These are phyloP conservation scores for Camponotus pennsylvanicus DNA, from an alignment of 1,140 invertebrate genomes.

Conservation along the genomic window DNA sequence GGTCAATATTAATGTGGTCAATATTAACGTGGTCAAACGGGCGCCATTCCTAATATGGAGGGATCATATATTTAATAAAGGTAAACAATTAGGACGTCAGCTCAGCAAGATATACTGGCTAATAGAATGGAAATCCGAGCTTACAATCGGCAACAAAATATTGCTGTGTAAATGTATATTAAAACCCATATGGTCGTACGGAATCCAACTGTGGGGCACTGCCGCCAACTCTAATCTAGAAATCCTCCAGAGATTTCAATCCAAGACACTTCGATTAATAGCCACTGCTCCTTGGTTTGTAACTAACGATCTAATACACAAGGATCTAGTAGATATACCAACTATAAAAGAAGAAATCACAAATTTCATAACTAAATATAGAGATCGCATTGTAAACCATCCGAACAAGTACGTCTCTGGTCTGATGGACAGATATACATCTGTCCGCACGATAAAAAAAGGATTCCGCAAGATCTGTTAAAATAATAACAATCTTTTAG, in stretches of 20 bases:
- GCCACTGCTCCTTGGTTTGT: conserved; percentile 66
- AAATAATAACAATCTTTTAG: too few species aligned
- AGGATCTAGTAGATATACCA: conserved; percentile 9
- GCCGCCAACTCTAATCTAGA: conserved; percentile 63
- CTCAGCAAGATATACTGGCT: conserved; percentile 70
- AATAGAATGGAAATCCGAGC: conserved; percentile 65
- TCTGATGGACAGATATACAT: too few species aligned
- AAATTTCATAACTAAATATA: not conserved
- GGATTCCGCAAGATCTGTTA: too few species aligned
- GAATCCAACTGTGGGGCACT: conserved; percentile 72
- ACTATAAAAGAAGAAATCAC: conserved; percentile 22
- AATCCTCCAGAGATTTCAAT: conserved; percentile 67
- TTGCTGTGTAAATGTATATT: conserved; percentile 69
- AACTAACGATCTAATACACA: conserved; percentile 43
- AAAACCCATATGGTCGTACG: conserved; percentile 75
- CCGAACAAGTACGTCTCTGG: not conserved
- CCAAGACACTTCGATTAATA: conserved; percentile 64
- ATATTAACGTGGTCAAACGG: too few species aligned
- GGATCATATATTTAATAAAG: conserved; percentile 57
- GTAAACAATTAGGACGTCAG: conserved; percentile 50
- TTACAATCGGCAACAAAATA: conserved; percentile 76
- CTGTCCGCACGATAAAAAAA: too few species aligned
- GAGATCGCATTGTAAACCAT: not conserved
- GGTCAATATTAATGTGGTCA: too few species aligned
- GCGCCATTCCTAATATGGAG: too few species aligned